Conservation (phyloP, 2,113 vertebrate genomes). For the Chascanopsetta lugubris region DNA sequence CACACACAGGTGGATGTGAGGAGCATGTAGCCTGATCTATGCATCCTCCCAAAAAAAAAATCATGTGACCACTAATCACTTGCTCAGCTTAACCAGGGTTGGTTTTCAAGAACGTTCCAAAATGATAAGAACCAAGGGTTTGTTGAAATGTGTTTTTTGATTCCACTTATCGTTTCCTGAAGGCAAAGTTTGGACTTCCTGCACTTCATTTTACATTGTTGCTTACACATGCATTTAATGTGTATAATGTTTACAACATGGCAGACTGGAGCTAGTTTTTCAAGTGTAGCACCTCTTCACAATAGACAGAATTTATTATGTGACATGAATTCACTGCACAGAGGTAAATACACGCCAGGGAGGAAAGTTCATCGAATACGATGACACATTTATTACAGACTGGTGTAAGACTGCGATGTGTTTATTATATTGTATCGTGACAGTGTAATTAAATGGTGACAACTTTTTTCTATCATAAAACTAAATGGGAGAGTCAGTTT, state of each 20-base stretch:
- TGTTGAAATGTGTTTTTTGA: slow-evolving; percentile 43
- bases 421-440: slow-evolving; percentile 16
- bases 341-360: slow-evolving; percentile 4
- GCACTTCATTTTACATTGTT: slow-evolving; percentile 13
- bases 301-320: slow-evolving; percentile 3
- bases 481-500: slow-evolving; percentile 1
- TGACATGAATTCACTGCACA: slow-evolving; percentile 3
- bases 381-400: slow-evolving; percentile 8
- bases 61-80: slow-evolving; percentile 58
- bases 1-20: slow-evolving; percentile 27
- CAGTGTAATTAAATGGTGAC: neutral
- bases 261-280: neutral
- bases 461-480: slow-evolving; percentile 6
- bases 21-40: slow-evolving; percentile 15
- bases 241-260: slow-evolving; percentile 46
- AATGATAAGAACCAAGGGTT: slow-evolving; percentile 9
- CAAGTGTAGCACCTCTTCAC: slow-evolving; percentile 6
- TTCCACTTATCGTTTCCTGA: slow-evolving; percentile 54
- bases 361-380: neutral
- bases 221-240: slow-evolving; percentile 9
- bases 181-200: slow-evolving; percentile 30
- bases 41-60: slow-evolving; percentile 33
- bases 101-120: slow-evolving; percentile 16
- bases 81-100: slow-evolving; percentile 41
- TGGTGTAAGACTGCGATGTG: neutral